Conservation (phyloP, 2,113 vertebrate genomes). For the Xiphophorus maculatus region DNA sequence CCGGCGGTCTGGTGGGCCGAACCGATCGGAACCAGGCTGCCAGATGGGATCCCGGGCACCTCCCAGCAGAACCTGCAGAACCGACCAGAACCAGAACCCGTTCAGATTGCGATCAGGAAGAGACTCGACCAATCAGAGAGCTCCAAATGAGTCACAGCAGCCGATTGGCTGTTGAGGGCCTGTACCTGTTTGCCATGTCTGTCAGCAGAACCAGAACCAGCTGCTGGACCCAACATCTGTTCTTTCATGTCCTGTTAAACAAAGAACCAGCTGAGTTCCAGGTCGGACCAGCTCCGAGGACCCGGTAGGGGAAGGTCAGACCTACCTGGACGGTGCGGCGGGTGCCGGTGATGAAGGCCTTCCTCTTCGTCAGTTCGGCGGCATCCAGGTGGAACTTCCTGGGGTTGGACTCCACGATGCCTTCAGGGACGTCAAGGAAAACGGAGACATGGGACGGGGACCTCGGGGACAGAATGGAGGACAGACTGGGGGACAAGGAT, state of each 20-base stretch:
- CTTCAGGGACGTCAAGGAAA: conserved; percentile 72
- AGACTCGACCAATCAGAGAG: background rate
- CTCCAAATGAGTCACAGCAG: background rate
- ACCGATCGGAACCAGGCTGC: conserved; percentile 83
- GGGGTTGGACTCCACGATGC: conserved; percentile 97
- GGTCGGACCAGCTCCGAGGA: background rate
- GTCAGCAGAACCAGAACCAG: conserved; percentile 82
- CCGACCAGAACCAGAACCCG: background rate
- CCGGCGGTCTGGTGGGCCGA: conserved; percentile 84
- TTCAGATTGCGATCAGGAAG: background rate
- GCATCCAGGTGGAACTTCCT: conserved; percentile 96
- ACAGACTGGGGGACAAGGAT: conserved; percentile 80
- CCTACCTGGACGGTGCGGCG: conserved; percentile 89
- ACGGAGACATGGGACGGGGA: background rate
- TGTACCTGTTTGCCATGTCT: conserved; percentile 89
- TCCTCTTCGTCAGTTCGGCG: conserved; percentile 89
- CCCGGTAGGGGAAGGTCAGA: too few relatives aligned
- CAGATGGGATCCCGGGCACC: conserved; percentile 83
- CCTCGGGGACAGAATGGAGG: background rate
- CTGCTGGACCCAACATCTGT: conserved; percentile 89
- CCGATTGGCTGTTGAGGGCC: background rate
- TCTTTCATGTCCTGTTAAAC: conserved; percentile 93
- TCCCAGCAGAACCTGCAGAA: conserved; percentile 82
- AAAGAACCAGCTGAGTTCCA: background rate
- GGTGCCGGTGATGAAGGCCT: conserved; percentile 93